Percentiles rank a stretch among this genome's conserved stretches.
Evolutionary conservation across 2,888 invertebrate species (phyloP).

Genomic region (Furcula furcula): DNA sequence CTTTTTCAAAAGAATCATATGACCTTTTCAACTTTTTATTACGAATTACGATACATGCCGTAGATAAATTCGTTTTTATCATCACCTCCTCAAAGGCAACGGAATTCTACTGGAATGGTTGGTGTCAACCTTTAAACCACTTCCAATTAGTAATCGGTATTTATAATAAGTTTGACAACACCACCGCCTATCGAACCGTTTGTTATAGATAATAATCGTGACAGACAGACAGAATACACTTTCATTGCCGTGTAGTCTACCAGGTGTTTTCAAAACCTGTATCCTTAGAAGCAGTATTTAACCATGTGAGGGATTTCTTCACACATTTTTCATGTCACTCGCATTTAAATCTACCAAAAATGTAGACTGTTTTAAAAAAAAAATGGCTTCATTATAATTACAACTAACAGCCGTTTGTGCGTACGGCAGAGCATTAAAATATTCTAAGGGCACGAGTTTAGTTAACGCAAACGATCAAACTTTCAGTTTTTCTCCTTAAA

Average conservation of each 20-base stretch:
- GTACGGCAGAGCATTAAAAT: no score
- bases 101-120: background rate
- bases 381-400: no score
- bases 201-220: conserved; percentile 23
- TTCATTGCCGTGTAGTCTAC: conserved; percentile 4
- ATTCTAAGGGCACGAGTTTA: no score
- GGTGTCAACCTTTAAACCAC: conserved; percentile 8
- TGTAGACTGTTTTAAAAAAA: no score
- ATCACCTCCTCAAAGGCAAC: conserved; percentile 1
- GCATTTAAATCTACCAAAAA: no score
- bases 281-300: no score
- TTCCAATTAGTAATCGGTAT: conserved; percentile 13
- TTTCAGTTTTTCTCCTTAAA: no score
- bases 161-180: conserved; percentile 14
- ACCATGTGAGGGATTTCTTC: no score
- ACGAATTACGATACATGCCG: background rate
- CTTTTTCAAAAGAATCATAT: no score
- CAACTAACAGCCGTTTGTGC: no score
- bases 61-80: background rate
- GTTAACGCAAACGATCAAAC: no score
- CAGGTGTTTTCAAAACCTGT: conserved; percentile 1
- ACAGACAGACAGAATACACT: conserved; percentile 14
- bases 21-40: background rate
- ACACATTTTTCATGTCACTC: no score
- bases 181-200: conserved; percentile 13